Evolutionary conservation across 2,113 vertebrate species (phyloP).

Genomic region (Zonotrichia leucophrys): DNA sequence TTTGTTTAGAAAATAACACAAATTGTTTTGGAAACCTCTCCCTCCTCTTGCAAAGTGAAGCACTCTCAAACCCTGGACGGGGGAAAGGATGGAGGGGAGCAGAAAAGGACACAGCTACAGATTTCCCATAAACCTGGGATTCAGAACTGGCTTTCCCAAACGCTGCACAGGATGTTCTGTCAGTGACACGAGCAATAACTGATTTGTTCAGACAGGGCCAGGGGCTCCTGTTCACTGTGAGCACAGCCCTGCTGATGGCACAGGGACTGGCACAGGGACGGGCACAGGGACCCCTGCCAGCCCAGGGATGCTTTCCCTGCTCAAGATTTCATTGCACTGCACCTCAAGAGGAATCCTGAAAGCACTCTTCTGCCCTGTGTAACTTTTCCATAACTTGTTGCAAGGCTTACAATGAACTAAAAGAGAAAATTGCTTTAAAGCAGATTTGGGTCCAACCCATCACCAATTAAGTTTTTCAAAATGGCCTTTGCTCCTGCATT

Average conservation of each 20-base stretch:
- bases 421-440: not conserved
- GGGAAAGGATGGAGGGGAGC: not conserved
- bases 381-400: not conserved
- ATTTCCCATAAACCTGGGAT: not conserved
- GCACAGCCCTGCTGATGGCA: not conserved
- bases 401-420: not conserved
- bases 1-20: not conserved
- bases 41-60: not conserved
- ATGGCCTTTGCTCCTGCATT: not conserved
- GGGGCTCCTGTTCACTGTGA: fast-evolving
- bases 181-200: not conserved
- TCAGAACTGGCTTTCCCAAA: not conserved
- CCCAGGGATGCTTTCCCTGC: not conserved
- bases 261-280: too few species aligned
- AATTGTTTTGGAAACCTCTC: not conserved
- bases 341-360: not conserved
- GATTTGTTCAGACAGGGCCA: fast-evolving
- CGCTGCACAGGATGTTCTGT: fast-evolving
- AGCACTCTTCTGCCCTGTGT: not conserved
- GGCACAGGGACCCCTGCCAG: not conserved
- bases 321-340: not conserved
- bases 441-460: not conserved
- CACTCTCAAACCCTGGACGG: too few species aligned
- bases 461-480: not conserved
- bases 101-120: not conserved